phyloP scores from a whole-genome alignment of 2,797 vertebrate species.

The Phrynocephalus forsythii region DNA sequence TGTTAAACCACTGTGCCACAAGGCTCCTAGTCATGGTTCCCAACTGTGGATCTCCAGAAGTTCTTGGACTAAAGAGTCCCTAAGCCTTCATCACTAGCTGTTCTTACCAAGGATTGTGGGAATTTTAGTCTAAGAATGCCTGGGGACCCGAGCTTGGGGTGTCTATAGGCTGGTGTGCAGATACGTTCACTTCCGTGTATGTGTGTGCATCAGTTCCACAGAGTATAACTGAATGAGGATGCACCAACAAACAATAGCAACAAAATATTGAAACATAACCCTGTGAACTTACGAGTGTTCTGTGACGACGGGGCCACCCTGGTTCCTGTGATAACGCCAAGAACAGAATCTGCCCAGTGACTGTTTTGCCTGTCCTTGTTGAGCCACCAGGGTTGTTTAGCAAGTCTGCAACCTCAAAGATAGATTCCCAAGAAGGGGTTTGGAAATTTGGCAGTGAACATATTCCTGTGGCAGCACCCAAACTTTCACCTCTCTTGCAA shows the following conservation, averaged over 20 bases:
- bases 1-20: no score
- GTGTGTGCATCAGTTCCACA: background rate
- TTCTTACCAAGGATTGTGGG: no score
- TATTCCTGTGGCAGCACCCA: background rate
- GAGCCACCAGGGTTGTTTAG: background rate
- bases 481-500: background rate
- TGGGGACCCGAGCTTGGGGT: no score
- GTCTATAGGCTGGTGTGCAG: no score
- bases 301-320: background rate
- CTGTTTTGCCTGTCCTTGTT: background rate
- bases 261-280: background rate
- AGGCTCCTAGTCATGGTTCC: no score
- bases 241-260: background rate
- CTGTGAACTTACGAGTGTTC: background rate
- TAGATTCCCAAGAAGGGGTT: no score
- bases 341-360: background rate
- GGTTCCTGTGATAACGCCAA: background rate
- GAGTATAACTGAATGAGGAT: background rate
- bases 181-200: no score
- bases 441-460: no score
- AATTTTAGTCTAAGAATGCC: background rate
- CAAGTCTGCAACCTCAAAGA: no score
- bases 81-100: no score
- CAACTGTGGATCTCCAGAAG: no score
- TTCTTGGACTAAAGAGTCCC: no score